These are phyloP conservation scores for Bombus breviceps DNA, from an alignment of 1,140 invertebrate genomes.

Conservation along the genomic window DNA sequence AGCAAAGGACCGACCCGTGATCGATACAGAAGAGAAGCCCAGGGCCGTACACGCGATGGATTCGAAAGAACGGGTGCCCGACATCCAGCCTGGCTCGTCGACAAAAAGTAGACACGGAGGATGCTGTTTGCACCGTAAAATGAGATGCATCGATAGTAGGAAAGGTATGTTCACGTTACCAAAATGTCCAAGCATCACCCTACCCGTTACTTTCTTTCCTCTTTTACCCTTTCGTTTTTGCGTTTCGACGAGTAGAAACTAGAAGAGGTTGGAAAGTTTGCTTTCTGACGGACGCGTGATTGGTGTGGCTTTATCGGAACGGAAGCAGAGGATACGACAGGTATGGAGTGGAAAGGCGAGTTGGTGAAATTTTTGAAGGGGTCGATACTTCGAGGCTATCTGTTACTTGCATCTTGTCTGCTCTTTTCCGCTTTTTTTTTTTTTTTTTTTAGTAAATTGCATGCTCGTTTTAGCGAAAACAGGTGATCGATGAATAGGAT, in stretches of 20 bases:
- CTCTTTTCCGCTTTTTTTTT: no score
- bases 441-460: no score
- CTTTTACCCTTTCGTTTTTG: not conserved
- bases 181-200: not conserved
- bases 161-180: not conserved
- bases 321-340: not conserved
- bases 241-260: not conserved
- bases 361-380: not conserved
- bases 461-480: not conserved
- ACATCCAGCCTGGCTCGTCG: constrained; percentile 7
- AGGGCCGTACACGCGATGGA: constrained; percentile 37
- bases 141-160: not conserved
- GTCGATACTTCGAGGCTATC: not conserved
- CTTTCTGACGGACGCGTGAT: not conserved
- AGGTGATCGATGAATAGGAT: not conserved
- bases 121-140: not conserved
- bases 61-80: constrained; percentile 19
- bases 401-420: no score
- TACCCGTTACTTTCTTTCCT: not conserved
- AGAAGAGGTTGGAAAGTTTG: constrained; percentile 12
- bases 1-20: constrained; percentile 51
- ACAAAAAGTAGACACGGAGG: constrained; percentile 29
- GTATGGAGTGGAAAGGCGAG: no score
- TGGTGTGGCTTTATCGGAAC: constrained; percentile 11
- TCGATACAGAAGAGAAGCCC: constrained; percentile 66